These are phyloP conservation scores for Arremon aurantiirostris DNA, from an alignment of 2,797 vertebrate genomes.

Conservation along the genomic window DNA sequence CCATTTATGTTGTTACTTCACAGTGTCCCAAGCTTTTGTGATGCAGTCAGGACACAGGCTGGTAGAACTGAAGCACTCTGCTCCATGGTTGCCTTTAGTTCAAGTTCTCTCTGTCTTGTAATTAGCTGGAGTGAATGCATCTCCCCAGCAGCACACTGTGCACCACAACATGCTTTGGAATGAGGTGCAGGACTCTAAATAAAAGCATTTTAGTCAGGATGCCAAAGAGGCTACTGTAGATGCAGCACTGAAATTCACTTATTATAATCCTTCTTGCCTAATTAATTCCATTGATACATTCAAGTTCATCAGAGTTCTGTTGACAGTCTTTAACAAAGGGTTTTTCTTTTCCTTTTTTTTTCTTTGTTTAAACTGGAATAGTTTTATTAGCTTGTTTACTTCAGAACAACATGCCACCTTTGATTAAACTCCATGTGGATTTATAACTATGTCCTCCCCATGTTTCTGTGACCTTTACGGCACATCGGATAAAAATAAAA, in stretches of 20 bases:
- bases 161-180: constrained; percentile 51
- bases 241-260: constrained; percentile 58
- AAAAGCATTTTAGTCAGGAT: constrained; percentile 40
- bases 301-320: constrained; percentile 60
- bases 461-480: constrained; percentile 77
- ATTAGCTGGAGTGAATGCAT: constrained; percentile 64
- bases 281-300: constrained; percentile 75
- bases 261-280: constrained; percentile 66
- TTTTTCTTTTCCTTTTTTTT: neutral
- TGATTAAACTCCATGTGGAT: constrained; percentile 82
- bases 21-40: constrained; percentile 17
- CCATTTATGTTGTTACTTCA: neutral
- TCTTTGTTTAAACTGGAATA: constrained; percentile 51
- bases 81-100: constrained; percentile 48
- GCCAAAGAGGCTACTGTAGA: constrained; percentile 58
- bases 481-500: constrained; percentile 78
- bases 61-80: constrained; percentile 51
- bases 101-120: constrained; percentile 56
- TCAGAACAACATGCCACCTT: constrained; percentile 70
- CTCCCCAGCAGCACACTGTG: constrained; percentile 48
- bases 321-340: constrained; percentile 69
- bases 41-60: constrained; percentile 9
- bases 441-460: constrained; percentile 73
- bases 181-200: constrained; percentile 11
- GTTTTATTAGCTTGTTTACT: constrained; percentile 78